phyloP scores from a whole-genome alignment of 2,797 vertebrate species.

The Amblyraja radiata region DNA sequence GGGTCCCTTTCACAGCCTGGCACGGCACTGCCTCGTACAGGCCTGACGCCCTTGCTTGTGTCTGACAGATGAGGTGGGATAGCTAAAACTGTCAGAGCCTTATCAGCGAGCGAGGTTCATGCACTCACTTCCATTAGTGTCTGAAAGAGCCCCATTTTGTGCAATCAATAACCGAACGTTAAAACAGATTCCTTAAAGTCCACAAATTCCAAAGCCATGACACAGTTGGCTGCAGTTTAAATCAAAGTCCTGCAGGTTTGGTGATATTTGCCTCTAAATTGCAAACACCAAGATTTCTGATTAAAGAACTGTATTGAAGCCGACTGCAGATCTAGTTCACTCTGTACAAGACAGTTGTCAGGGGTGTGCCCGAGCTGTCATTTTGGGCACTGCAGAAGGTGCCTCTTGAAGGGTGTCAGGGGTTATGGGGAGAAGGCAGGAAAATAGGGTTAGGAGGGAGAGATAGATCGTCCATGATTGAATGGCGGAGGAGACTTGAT shows the following conservation, averaged over 20 bases:
- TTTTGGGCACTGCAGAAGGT: too few species aligned
- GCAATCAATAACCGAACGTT: conserved; percentile 7
- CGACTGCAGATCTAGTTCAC: neutral
- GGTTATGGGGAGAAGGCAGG: too few species aligned
- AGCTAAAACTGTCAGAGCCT: conserved; percentile 15
- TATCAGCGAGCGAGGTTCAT: conserved; percentile 11
- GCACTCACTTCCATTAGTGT: conserved; percentile 23
- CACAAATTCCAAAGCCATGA: conserved; percentile 21
- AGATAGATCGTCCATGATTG: too few species aligned
- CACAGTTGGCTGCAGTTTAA: neutral
- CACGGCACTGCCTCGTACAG: neutral
- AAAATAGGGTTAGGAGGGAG: too few species aligned
- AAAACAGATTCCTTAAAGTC: neutral
- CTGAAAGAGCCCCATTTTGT: neutral
- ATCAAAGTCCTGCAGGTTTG: neutral
- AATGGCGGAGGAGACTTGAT: too few species aligned
- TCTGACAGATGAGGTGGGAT: conserved; percentile 12
- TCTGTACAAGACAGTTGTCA: neutral
- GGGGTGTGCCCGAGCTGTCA: too few species aligned
- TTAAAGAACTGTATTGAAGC: neutral
- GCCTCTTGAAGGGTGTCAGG: neutral
- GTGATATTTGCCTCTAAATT: neutral
- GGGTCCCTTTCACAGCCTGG: conserved; percentile 21
- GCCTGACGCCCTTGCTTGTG: neutral
- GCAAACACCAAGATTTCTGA: neutral